Percentiles rank a stretch among this genome's conserved stretches.
Evolutionary conservation across 2,113 vertebrate species (phyloP).

Genomic region (Cricetomys ansorgei): DNA sequence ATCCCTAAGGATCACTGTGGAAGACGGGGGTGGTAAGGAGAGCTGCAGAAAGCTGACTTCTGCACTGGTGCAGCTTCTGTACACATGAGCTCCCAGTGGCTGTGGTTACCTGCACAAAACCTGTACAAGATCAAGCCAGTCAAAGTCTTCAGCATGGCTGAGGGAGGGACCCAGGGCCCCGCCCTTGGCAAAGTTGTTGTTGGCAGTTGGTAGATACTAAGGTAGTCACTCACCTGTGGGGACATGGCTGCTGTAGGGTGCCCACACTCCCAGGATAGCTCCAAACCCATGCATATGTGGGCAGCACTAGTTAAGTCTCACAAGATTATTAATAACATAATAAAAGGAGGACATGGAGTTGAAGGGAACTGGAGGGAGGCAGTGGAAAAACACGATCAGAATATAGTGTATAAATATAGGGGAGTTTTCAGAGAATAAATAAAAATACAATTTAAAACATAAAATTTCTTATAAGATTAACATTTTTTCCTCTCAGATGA

Average conservation of each 20-base stretch:
- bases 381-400: neutral
- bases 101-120: too few relatives aligned
- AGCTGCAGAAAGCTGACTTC: too few relatives aligned
- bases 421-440: neutral
- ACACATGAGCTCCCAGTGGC: neutral
- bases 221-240: neutral
- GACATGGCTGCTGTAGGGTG: neutral
- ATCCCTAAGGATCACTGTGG: neutral
- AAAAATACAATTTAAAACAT: neutral
- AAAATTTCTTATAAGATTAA: neutral
- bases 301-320: neutral
- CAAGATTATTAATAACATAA: neutral
- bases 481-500: conserved; percentile 24
- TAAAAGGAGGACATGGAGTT: neutral
- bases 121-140: neutral
- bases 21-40: neutral
- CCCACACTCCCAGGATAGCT: neutral
- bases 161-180: neutral
- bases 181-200: neutral
- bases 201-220: neutral
- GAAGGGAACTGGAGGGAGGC: neutral
- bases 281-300: neutral
- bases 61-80: neutral
- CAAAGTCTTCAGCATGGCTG: neutral
- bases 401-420: neutral